phyloP scores from a whole-genome alignment of 1,140 invertebrate genomes.

The Popillia japonica region DNA sequence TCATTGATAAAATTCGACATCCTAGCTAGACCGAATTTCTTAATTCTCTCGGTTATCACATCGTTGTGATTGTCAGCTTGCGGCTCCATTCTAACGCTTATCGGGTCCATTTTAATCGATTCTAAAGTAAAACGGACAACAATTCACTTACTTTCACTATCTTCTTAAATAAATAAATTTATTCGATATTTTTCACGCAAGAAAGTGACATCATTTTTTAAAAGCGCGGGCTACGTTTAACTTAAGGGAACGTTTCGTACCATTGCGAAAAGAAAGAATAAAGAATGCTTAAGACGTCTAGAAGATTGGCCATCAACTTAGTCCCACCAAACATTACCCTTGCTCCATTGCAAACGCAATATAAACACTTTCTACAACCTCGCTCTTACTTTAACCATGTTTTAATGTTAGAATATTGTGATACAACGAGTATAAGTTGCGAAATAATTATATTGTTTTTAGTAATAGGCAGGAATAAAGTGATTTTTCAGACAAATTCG shows the following conservation, averaged over 20 bases:
- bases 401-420: too few species aligned
- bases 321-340: neutral
- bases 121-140: neutral
- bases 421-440: too few species aligned
- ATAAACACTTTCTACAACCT: constrained; percentile 2
- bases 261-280: neutral
- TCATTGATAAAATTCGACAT: constrained; percentile 34
- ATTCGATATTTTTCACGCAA: too few species aligned
- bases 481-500: too few species aligned
- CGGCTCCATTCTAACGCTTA: neutral
- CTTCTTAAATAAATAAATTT: neutral
- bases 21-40: constrained; percentile 28
- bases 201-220: neutral
- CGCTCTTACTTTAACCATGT: neutral
- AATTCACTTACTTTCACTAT: neutral
- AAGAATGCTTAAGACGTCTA: neutral
- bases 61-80: neutral
- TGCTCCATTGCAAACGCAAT: neutral
- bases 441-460: too few species aligned
- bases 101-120: neutral
- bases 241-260: neutral
- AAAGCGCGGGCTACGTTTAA: neutral
- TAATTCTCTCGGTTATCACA: constrained; percentile 24
- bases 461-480: too few species aligned
- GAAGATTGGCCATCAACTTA: neutral